A percentile compares a stretch with the other conserved stretches of the same genome.
phyloP scores from a whole-genome alignment of 2,888 invertebrate species.

The Clistopyga incitator region DNA sequence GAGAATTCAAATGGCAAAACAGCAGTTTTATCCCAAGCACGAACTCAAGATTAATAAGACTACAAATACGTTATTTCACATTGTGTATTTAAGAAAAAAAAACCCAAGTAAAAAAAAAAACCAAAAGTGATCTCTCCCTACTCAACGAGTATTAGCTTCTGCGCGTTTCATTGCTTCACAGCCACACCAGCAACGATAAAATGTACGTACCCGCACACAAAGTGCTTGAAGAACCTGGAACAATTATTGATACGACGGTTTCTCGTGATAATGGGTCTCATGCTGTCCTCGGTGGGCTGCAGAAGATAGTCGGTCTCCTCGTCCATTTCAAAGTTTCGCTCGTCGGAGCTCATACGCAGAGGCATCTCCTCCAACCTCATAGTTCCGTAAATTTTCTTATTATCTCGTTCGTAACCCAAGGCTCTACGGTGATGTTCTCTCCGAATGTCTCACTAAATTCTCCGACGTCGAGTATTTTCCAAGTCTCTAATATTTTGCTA shows the following conservation, averaged over 20 bases:
- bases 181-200: background rate
- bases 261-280: constrained; percentile 76
- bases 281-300: constrained; percentile 80
- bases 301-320: constrained; percentile 83
- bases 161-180: constrained; percentile 14
- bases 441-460: background rate
- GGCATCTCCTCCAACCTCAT: constrained; percentile 84
- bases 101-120: background rate
- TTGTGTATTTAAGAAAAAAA: background rate
- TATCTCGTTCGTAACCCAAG: background rate
- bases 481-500: constrained; percentile 49
- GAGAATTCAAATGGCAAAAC: constrained; percentile 35
- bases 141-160: constrained; percentile 14
- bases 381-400: constrained; percentile 54
- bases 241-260: constrained; percentile 79
- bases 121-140: background rate
- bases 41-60: background rate
- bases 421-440: background rate
- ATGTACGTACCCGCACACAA: constrained; percentile 81
- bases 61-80: no score
- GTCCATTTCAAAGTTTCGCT: constrained; percentile 83
- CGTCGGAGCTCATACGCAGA: constrained; percentile 80
- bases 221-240: constrained; percentile 75
- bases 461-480: background rate
- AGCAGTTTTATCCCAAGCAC: background rate